A percentile compares a stretch with the other conserved stretches of the same genome.
These are phyloP conservation scores for Catocala fraxini DNA, from an alignment of 2,888 invertebrate species.

Conservation along the genomic window DNA sequence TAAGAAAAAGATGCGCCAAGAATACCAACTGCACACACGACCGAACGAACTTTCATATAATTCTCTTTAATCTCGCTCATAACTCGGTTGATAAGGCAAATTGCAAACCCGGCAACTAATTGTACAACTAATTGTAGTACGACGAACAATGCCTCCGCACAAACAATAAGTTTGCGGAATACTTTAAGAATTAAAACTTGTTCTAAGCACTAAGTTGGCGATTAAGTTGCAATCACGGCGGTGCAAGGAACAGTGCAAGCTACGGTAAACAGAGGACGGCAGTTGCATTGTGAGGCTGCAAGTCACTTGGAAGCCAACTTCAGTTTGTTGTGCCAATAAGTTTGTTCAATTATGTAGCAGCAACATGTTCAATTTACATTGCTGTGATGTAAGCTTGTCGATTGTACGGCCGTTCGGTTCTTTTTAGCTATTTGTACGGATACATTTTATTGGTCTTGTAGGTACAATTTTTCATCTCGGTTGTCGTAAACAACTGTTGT, in stretches of 20 bases:
- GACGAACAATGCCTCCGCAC: slow-evolving; percentile 43
- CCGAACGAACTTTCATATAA: slow-evolving; percentile 22
- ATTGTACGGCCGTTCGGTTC: background rate
- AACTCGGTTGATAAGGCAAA: slow-evolving; percentile 57
- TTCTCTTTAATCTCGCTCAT: slow-evolving; percentile 50
- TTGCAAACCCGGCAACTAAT: slow-evolving; percentile 53
- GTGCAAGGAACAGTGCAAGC: slow-evolving; percentile 60
- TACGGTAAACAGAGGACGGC: slow-evolving; percentile 72
- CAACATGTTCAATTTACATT: slow-evolving; percentile 46
- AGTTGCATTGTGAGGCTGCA: slow-evolving; percentile 65
- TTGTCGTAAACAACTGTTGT: too few species aligned
- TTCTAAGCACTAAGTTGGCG: slow-evolving; percentile 71
- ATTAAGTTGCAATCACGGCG: slow-evolving; percentile 78
- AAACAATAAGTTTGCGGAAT: slow-evolving; percentile 61
- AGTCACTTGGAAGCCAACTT: slow-evolving; percentile 67
- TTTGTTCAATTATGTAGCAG: slow-evolving; percentile 67
- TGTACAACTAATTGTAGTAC: slow-evolving; percentile 28
- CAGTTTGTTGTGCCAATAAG: slow-evolving; percentile 70
- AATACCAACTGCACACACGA: slow-evolving; percentile 19
- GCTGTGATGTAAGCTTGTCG: slow-evolving; percentile 12
- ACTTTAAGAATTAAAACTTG: slow-evolving; percentile 71
- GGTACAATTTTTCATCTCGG: too few species aligned
- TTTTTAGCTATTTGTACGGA: background rate
- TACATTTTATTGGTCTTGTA: too few species aligned
- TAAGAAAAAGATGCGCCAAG: slow-evolving; percentile 24